A percentile compares a stretch with the other conserved stretches of the same genome.
Conservation (phyloP, 2,797 vertebrate species). For the Gorsachius magnificus region DNA sequence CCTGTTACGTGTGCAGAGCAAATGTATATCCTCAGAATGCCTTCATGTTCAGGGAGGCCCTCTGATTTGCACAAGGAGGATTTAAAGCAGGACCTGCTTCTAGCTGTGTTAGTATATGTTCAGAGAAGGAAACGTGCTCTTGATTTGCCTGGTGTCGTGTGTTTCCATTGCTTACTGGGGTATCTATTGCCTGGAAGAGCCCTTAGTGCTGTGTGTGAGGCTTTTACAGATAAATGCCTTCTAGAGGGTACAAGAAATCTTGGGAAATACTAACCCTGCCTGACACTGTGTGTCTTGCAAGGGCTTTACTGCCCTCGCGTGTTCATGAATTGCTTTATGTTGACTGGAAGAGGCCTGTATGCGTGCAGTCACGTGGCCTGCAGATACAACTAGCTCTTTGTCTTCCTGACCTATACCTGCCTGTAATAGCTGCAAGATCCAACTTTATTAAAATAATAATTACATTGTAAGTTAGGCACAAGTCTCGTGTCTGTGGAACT, state of each 20-base stretch:
- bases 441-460: neutral
- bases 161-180: neutral
- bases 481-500: neutral
- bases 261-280: neutral
- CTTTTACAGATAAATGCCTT: neutral
- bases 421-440: neutral
- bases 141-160: neutral
- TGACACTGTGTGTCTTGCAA: neutral
- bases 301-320: conserved; percentile 57
- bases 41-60: neutral
- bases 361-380: neutral
- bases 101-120: neutral
- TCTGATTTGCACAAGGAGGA: neutral
- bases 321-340: neutral
- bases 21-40: neutral
- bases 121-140: neutral
- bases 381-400: neutral
- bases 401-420: neutral
- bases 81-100: neutral
- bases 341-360: neutral
- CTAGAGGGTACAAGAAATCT: neutral
- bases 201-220: neutral
- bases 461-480: neutral
- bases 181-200: neutral
- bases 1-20: neutral